A percentile compares a stretch with the other conserved stretches of the same genome.
Conservation (phyloP, 1,140 invertebrate genomes). For the Drosophila pallidifrons region DNA sequence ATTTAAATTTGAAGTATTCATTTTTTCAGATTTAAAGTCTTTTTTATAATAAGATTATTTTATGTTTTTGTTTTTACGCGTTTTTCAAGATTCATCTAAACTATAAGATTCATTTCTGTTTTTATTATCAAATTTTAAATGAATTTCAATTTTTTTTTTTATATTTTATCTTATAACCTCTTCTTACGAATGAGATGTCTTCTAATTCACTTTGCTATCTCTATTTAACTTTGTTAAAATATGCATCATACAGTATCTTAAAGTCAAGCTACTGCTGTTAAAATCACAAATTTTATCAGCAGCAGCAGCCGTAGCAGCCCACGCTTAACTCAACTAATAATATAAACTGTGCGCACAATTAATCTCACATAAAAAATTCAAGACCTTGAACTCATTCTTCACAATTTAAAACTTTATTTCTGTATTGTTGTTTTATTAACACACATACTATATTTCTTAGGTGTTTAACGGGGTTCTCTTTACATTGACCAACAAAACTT, state of each 20-base stretch:
- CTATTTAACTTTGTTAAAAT: no score
- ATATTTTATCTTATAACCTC: no score
- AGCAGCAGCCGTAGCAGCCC: not conserved
- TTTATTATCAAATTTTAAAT: no score
- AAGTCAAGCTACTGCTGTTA: not conserved
- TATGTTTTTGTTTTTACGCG: no score
- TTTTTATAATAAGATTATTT: no score
- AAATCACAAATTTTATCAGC: not conserved
- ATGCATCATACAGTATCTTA: not conserved
- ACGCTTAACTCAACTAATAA: constrained; percentile 5
- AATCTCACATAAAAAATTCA: constrained; percentile 3
- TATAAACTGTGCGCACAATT: constrained; percentile 1
- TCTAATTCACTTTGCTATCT: no score
- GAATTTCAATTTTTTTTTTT: no score
- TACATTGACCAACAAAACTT: not conserved
- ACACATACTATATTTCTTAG: not conserved
- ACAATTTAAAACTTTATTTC: not conserved
- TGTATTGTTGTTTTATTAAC: not conserved
- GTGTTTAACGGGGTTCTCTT: not conserved
- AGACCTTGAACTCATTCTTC: not conserved
- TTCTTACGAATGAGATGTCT: no score
- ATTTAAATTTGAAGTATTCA: no score
- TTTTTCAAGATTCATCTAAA: no score
- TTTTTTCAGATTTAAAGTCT: no score
- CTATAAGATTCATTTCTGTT: no score